These are phyloP conservation scores for Trididemnum nubilum DNA, from an alignment of 23 tunicate genomes.

Conservation along the genomic window DNA sequence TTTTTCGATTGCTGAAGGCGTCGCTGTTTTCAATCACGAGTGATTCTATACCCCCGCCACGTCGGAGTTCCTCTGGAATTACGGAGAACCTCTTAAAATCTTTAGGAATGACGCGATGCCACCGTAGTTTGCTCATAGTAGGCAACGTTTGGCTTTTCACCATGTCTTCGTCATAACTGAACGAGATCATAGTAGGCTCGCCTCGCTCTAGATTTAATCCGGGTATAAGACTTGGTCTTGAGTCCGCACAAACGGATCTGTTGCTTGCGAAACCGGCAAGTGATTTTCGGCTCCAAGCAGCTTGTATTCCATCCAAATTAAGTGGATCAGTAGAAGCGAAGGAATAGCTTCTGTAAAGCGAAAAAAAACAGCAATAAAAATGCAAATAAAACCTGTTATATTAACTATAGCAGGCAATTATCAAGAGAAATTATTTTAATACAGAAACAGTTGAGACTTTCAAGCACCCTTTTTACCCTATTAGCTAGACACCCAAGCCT, in stretches of 20 bases:
- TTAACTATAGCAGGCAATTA: no score
- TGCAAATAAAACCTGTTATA: no score
- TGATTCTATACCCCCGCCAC: conserved; percentile 37
- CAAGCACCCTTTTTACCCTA: no score
- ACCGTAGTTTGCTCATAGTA: background rate
- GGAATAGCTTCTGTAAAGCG: background rate
- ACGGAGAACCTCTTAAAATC: conserved; percentile 79
- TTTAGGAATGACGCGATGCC: conserved; percentile 71
- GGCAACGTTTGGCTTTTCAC: conserved; percentile 1
- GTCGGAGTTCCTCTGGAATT: conserved; percentile 79
- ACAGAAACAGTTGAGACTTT: no score
- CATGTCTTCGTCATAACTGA: conserved; percentile 11
- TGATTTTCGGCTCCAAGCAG: background rate
- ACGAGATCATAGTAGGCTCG: conserved; percentile 17
- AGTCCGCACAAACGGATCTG: background rate
- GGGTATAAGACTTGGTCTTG: background rate
- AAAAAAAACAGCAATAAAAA: no score
- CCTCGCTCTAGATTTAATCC: conserved; percentile 21
- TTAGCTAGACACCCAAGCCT: no score
- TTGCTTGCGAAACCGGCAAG: background rate
- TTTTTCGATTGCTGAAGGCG: background rate
- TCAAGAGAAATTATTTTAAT: no score
- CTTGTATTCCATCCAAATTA: background rate
- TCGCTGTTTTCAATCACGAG: conserved; percentile 17
- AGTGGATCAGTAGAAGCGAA: background rate